phyloP scores from a whole-genome alignment of 2,797 vertebrate species.

The Rhinichthys osculus region DNA sequence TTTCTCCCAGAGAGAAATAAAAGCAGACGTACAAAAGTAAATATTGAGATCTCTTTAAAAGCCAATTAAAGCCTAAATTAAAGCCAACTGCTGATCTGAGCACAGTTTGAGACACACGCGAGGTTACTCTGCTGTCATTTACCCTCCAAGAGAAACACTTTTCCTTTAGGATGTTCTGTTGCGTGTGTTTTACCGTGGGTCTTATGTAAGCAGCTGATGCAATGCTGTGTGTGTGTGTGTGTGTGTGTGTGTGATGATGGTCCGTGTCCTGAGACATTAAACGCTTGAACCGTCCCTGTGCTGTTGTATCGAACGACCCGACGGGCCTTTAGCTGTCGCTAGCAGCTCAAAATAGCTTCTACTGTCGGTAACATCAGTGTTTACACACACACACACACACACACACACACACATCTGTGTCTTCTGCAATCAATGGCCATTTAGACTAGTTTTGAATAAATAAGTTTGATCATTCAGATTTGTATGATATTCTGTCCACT shows the following conservation, averaged over 20 bases:
- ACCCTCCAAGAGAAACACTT: background rate
- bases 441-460: background rate
- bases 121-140: background rate
- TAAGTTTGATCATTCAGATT: background rate
- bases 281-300: background rate
- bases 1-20: background rate
- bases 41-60: background rate
- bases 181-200: background rate
- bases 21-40: background rate
- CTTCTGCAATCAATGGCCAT: background rate
- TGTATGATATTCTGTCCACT: background rate
- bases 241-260: background rate
- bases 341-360: background rate
- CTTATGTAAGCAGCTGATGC: background rate
- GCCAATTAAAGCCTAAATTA: no score
- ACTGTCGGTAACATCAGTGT: background rate
- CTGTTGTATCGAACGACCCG: background rate
- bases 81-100: background rate
- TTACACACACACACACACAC: background rate
- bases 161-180: background rate
- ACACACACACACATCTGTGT: background rate
- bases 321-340: background rate
- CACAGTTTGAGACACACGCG: background rate
- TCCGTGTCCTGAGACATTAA: slow-evolving; percentile 6
- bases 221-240: background rate